phyloP scores from a whole-genome alignment of 1,140 invertebrate genomes.

The Drosophila fuyamai region DNA sequence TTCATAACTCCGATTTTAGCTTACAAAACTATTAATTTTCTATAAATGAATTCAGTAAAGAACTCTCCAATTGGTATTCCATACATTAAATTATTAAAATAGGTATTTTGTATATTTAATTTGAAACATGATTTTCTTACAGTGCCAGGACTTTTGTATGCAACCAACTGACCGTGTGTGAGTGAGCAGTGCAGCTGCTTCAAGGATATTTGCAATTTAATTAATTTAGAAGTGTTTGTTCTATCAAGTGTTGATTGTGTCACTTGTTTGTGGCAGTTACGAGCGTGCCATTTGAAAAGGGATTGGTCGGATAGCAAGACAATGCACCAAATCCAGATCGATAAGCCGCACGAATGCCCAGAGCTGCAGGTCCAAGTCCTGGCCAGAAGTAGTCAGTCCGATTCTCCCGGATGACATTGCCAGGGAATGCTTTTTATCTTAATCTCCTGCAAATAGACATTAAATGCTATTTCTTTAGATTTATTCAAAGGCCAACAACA shows the following conservation, averaged over 20 bases:
- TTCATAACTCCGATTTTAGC: too few relatives aligned
- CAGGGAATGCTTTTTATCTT: constrained; percentile 78
- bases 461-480: constrained; percentile 84
- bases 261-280: constrained; percentile 81
- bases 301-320: constrained; percentile 48
- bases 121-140: background rate
- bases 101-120: too few relatives aligned
- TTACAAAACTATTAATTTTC: too few relatives aligned
- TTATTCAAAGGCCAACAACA: constrained; percentile 70
- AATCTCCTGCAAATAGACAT: constrained; percentile 83
- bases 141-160: constrained; percentile 8
- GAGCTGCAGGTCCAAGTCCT: constrained; percentile 7
- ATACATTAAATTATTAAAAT: too few relatives aligned
- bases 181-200: constrained; percentile 60
- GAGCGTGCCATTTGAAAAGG: constrained; percentile 71
- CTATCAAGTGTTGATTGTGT: constrained; percentile 83
- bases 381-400: constrained; percentile 4
- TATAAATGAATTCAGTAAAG: too few relatives aligned
- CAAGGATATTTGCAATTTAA: constrained; percentile 82
- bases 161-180: constrained; percentile 30
- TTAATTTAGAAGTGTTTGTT: constrained; percentile 83
- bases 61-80: too few relatives aligned
- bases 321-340: constrained; percentile 68
- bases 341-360: constrained; percentile 76
- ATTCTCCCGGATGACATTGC: constrained; percentile 27